phyloP scores from a whole-genome alignment of 2,888 invertebrate species.

The Tenthredo scrophulariae region DNA sequence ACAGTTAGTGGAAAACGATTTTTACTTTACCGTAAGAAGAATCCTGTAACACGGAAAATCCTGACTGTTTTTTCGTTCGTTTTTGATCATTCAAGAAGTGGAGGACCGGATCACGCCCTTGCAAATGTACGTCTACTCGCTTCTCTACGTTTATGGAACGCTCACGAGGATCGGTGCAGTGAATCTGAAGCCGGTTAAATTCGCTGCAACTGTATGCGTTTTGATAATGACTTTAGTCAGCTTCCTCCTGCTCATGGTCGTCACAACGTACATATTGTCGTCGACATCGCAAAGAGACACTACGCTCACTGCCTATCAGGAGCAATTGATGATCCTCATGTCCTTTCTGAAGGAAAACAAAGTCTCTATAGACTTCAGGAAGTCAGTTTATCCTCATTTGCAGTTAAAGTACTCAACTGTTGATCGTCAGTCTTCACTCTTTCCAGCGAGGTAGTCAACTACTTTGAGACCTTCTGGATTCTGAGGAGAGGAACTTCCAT shows the following conservation, averaged over 20 bases:
- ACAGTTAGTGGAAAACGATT: not conserved
- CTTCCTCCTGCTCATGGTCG: slow-evolving; percentile 31
- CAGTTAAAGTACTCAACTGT: not conserved
- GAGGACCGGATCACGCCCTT: not conserved
- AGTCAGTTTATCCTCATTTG: not conserved
- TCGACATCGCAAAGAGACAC: slow-evolving; percentile 25
- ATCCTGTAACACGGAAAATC: not conserved
- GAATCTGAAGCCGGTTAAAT: not conserved
- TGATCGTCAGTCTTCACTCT: not conserved
- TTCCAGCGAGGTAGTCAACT: slow-evolving; percentile 18
- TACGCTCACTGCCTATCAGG: slow-evolving; percentile 28
- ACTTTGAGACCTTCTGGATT: slow-evolving; percentile 40
- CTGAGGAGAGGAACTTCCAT: slow-evolving; percentile 43
- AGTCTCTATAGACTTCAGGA: not conserved
- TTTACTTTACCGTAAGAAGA: too few species aligned
- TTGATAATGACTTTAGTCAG: slow-evolving; percentile 20
- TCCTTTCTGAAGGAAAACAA: slow-evolving; percentile 42
- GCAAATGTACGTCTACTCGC: slow-evolving; percentile 25
- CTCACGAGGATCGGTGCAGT: slow-evolving; percentile 24
- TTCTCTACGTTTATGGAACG: slow-evolving; percentile 25
- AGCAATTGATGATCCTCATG: slow-evolving; percentile 40
- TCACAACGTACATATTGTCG: slow-evolving; percentile 18
- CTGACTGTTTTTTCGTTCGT: not conserved
- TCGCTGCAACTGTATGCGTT: not conserved
- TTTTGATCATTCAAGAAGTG: not conserved